These are phyloP conservation scores for Bryconaethiops microstoma DNA, from an alignment of 2,797 vertebrate species.

Conservation along the genomic window DNA sequence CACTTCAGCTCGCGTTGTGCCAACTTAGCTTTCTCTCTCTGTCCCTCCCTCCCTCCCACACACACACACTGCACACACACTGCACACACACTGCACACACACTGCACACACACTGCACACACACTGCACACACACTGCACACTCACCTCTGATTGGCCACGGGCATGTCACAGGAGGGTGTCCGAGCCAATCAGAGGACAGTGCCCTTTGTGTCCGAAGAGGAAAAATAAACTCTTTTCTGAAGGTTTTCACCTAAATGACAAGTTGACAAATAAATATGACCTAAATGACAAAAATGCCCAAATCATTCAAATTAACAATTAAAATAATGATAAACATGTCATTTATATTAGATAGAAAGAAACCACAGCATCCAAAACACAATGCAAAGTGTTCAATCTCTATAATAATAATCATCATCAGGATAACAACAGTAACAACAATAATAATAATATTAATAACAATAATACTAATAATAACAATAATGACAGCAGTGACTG, in stretches of 20 bases:
- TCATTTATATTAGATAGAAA: not conserved
- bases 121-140: conserved; percentile 53
- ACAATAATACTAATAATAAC: too few relatives aligned
- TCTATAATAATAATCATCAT: too few relatives aligned
- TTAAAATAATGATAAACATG: conserved; percentile 34
- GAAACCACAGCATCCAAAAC: not conserved
- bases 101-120: conserved; percentile 29
- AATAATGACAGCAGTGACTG: too few relatives aligned
- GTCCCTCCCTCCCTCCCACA: not conserved
- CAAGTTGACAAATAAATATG: conserved; percentile 60
- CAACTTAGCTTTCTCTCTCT: conserved; percentile 44
- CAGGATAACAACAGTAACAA: too few relatives aligned
- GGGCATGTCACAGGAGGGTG: conserved; percentile 83
- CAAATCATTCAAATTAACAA: not conserved
- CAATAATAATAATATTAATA: too few relatives aligned
- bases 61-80: conserved; percentile 36
- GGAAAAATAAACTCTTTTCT: conserved; percentile 75
- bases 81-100: conserved; percentile 22
- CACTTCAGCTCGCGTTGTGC: conserved; percentile 62
- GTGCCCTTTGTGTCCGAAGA: conserved; percentile 78
- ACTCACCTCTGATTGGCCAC: conserved; percentile 87
- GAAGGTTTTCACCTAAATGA: conserved; percentile 78
- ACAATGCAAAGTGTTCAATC: too few relatives aligned
- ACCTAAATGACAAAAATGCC: conserved; percentile 60
- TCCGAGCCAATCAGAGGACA: conserved; percentile 86